phyloP scores from a whole-genome alignment of 2,797 vertebrate species.

The Lophius americanus region DNA sequence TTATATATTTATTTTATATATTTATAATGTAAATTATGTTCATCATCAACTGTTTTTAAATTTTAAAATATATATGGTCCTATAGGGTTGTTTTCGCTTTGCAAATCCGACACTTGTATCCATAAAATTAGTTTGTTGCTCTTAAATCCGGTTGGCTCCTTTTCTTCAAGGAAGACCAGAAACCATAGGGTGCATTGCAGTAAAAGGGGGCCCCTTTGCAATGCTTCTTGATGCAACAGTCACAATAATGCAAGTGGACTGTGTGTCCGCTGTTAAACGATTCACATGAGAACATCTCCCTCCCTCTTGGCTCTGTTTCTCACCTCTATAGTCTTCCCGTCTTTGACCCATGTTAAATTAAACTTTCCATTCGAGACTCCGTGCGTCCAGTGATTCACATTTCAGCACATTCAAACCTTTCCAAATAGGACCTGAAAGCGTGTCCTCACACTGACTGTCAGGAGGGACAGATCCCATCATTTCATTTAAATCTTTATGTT shows the following conservation, averaged over 20 bases:
- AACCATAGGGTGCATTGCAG: conserved; percentile 58
- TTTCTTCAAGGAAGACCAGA: conserved; percentile 55
- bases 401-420: conserved; percentile 67
- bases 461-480: conserved; percentile 61
- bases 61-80: conserved; percentile 6
- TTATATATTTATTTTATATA: background rate
- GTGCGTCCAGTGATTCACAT: conserved; percentile 76
- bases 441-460: conserved; percentile 71
- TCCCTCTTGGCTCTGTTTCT: conserved; percentile 60
- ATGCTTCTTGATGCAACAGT: conserved; percentile 79
- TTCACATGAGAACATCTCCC: conserved; percentile 78
- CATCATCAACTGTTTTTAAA: too few relatives aligned
- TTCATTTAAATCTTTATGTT: conserved; percentile 64
- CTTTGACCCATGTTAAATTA: conserved; percentile 81
- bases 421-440: conserved; percentile 77
- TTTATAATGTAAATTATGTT: background rate
- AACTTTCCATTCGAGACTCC: conserved; percentile 79
- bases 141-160: conserved; percentile 48
- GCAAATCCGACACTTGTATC: conserved; percentile 53
- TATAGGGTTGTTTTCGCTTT: conserved; percentile 12
- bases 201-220: conserved; percentile 63
- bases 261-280: conserved; percentile 80
- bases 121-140: conserved; percentile 64
- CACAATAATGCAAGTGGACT: conserved; percentile 82
- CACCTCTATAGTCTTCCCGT: conserved; percentile 75